Evolutionary conservation across 1,140 invertebrate genomes (phyloP), one percentile per base, ranked within the genome.

Genomic region (Hypothenemus hampei): DNA sequence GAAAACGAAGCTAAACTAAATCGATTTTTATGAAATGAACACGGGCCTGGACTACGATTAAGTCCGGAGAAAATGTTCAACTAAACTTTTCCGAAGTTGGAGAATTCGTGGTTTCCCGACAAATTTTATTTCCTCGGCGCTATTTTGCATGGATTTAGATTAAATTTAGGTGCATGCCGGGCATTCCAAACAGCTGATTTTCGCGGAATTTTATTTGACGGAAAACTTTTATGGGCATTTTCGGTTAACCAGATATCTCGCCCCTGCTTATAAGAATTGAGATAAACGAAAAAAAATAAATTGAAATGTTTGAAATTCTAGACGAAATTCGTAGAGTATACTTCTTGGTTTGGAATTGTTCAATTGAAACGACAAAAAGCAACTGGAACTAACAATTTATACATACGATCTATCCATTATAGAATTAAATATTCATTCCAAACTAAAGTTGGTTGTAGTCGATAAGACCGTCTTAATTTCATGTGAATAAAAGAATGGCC

Each of bases 81-180:
- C 44, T 33, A 47, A 47, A 47, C 44, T 47, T 47, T 47, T 19
- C 31, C 24, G 16, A 33, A 31, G 26, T 33, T 33, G 13, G 26
- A 15, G 16, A 31, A 33, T 47, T 18, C 23, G 22, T 26, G 41
- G 23, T 18, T 44, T 44, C 7, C 41, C 11, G 41, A 44, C 41
- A 15, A 44, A 44, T 44, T 44, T 44, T 44, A 44, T 44, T 44
- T 44, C 21, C 21, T n/a, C 41, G 20, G 3, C 20, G 41, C 41
- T 44, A 44, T 44, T 47, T 47, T 47, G 26, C 44, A 20, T 33
- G 44, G 44, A 33, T 47, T 33, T 47, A 47, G 29, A 47, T 47
- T 47, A 47, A 44, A 44, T 47, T 47, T 31, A 18, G 11, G 44
- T 47, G 29, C 24, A 31, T 1, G 44, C 44, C 13, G 7, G 19